Evolutionary conservation across 2,797 vertebrate species (phyloP), one percentile per base, ranked within the genome.

Genomic region (Helarctos malayanus): DNA sequence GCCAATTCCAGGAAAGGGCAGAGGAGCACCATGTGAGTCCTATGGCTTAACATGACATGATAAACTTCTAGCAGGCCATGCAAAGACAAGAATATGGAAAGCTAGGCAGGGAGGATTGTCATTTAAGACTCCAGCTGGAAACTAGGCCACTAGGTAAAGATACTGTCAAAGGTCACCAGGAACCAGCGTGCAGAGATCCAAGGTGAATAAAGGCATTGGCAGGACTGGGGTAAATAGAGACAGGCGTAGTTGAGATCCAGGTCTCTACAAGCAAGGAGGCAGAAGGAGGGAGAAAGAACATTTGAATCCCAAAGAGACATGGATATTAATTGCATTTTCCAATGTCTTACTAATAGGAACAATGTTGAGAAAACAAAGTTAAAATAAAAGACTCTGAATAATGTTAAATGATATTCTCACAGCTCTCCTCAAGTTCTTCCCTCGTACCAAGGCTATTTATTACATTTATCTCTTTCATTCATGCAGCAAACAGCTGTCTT

Each of bases 401-500:
- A 52, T n/a, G 61, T 52, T 49, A 54, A 49, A 49, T 14, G 5
- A 19, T 38, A 6, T 25, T 57, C 21, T 73, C 32, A 27, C n/a
- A 41, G 23, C 49, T 59, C 15, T 49, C 18, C 25, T 94, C 56
- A 81, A 80, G 16, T 57, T 45, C 47, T 76, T 85, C 18, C 19
- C 54, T n/a, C 23, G 29, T 41, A 76, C 35, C 18, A 25, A 23
- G 18, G 63, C 12, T n/a, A 27, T 61, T 49, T 25, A 7, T 10
- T n/a, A 2, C 5, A 61, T 11, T 56, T 35, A 12, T n/a, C 19
- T 69, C 38, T 49, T 57, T 38, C 12, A 25, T 41, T 68, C 29
- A 12, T 4, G 4, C 1, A 54, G 15, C 3, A 3, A 7, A 79
- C 9, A 13, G 49, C 5, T 38, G 18, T 19, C 5, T 2, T 0